These are phyloP conservation scores for Andricus quercusramuli DNA, from an alignment of 2,888 invertebrate species.

Conservation along the genomic window DNA sequence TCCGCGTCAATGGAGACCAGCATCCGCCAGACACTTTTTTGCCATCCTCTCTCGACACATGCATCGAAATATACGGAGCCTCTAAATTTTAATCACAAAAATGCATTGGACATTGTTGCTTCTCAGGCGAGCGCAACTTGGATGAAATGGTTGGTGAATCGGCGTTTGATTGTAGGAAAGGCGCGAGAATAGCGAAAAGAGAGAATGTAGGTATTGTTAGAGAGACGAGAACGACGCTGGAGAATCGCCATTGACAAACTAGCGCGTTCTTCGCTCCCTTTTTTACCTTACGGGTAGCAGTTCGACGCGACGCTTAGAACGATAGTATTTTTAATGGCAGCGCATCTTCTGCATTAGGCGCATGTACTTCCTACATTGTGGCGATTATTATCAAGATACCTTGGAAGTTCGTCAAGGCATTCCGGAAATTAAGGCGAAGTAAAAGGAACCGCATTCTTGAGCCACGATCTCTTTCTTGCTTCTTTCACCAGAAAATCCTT, in stretches of 20 bases:
- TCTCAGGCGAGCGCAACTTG: not conserved
- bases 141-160: constrained; percentile 27
- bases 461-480: constrained; percentile 27
- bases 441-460: constrained; percentile 26
- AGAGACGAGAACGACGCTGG: not conserved
- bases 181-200: constrained; percentile 19
- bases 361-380: constrained; percentile 24
- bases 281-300: constrained; percentile 10
- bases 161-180: constrained; percentile 22
- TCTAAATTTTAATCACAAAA: constrained; percentile 38
- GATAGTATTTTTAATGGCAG: constrained; percentile 21
- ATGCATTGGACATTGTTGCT: constrained; percentile 38
- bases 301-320: constrained; percentile 8
- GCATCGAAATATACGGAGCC: not conserved
- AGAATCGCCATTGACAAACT: constrained; percentile 30
- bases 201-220: constrained; percentile 34
- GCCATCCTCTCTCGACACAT: constrained; percentile 8
- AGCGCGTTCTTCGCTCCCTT: constrained; percentile 2
- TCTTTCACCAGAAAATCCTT: constrained; percentile 29
- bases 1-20: constrained; percentile 29
- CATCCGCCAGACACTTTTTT: constrained; percentile 22
- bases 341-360: constrained; percentile 4
- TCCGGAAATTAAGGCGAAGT: constrained; percentile 33
- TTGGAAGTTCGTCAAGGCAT: constrained; percentile 33
- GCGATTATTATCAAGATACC: constrained; percentile 17